Evolutionary conservation across 2,888 invertebrate species (phyloP).

Genomic region (Cryptocheilus praepositus): DNA sequence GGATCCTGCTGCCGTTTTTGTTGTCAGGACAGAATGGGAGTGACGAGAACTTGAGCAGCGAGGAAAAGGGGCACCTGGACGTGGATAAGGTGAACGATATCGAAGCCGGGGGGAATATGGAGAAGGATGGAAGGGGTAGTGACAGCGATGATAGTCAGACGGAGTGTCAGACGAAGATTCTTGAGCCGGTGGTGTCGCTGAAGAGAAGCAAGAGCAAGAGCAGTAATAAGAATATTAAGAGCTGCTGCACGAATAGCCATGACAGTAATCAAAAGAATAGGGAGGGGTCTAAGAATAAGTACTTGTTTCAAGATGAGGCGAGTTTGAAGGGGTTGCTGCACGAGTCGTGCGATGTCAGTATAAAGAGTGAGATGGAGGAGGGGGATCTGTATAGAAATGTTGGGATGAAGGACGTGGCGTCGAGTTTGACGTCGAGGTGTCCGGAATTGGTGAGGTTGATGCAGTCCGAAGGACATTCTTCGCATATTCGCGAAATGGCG

Average conservation of each 20-base stretch:
- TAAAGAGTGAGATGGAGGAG: conserved; percentile 56
- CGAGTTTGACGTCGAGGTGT: conserved; percentile 65
- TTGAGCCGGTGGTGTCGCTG: conserved; percentile 50
- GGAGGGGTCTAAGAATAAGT: conserved; percentile 66
- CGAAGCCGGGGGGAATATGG: conserved; percentile 54
- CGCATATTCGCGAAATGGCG: conserved; percentile 68
- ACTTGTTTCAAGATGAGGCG: conserved; percentile 64
- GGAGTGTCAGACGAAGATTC: conserved; percentile 67
- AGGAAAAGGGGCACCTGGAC: conserved; percentile 43
- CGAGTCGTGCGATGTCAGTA: conserved; percentile 57
- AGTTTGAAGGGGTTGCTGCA: conserved; percentile 66
- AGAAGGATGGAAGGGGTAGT: conserved; percentile 64
- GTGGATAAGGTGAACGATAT: conserved; percentile 57
- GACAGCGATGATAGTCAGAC: conserved; percentile 66
- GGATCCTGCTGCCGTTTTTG: conserved; percentile 70
- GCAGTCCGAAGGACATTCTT: conserved; percentile 58
- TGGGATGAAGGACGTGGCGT: conserved; percentile 63
- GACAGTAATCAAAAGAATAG: conserved; percentile 52
- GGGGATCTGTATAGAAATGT: conserved; percentile 61
- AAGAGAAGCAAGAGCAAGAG: conserved; percentile 65
- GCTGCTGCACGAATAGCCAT: conserved; percentile 43
- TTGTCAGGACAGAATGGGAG: conserved; percentile 76
- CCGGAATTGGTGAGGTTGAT: conserved; percentile 64
- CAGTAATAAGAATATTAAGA: conserved; percentile 60
- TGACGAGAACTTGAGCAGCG: conserved; percentile 69